Conservation (phyloP, 2,797 vertebrate genomes). For the Cyprinodon diabolis region DNA sequence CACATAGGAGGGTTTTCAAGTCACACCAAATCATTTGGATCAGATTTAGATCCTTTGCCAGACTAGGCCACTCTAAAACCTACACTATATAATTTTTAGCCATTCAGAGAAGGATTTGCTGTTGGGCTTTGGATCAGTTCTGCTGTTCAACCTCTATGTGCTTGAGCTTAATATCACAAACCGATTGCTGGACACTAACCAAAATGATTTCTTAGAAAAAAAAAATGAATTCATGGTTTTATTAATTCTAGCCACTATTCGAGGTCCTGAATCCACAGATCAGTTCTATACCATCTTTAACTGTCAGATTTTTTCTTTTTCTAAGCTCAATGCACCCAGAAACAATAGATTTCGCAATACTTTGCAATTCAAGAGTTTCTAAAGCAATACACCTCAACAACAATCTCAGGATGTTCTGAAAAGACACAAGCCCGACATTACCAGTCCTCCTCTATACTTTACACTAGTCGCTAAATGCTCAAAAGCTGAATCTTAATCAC, state of each 20-base stretch:
- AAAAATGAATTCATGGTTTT: not conserved
- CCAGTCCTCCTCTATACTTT: not conserved
- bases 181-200: too few relatives aligned
- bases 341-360: not conserved
- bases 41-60: not conserved
- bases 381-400: not conserved
- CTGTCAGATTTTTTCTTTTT: too few relatives aligned
- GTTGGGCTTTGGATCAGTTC: too few relatives aligned
- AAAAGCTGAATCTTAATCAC: not conserved
- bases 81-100: not conserved
- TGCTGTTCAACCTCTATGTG: too few relatives aligned
- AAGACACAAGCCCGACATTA: not conserved
- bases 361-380: not conserved
- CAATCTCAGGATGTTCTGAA: not conserved
- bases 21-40: not conserved
- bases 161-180: too few relatives aligned
- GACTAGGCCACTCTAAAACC: not conserved
- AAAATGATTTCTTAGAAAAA: too few relatives aligned
- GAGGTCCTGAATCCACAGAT: not conserved
- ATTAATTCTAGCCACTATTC: not conserved
- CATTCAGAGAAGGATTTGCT: too few relatives aligned
- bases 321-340: not conserved
- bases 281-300: not conserved
- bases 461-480: not conserved
- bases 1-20: not conserved